Conservation (phyloP, 2,113 vertebrate species). For the Harpagus bidentatus region DNA sequence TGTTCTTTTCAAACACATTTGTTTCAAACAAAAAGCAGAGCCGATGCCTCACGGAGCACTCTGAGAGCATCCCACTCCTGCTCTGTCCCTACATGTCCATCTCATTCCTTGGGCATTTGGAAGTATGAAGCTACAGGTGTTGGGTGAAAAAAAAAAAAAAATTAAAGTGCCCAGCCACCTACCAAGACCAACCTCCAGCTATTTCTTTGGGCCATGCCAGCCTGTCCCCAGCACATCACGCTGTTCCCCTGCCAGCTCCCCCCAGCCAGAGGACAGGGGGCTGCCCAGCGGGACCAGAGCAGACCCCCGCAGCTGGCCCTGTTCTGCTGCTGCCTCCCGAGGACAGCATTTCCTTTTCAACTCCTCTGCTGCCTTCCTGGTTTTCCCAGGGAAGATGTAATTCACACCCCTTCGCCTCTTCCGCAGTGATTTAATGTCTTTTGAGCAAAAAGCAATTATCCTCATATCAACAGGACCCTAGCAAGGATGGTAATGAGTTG, state of each 20-base stretch:
- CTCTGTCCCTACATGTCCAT: background rate
- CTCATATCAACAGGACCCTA: constrained; percentile 41
- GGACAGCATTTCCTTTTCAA: background rate
- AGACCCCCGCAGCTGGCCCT: background rate
- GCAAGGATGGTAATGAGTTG: background rate
- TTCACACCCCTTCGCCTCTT: constrained; percentile 39
- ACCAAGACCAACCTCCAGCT: background rate
- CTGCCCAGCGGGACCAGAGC: background rate
- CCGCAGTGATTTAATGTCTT: constrained; percentile 14
- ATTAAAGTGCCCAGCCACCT: background rate
- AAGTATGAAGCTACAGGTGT: background rate
- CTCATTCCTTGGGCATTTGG: background rate
- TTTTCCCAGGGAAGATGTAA: constrained; percentile 14
- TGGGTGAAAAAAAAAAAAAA: background rate
- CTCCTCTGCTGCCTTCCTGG: background rate
- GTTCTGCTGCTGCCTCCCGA: background rate
- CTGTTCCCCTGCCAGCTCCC: background rate
- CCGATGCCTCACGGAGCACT: background rate
- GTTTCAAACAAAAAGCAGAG: background rate
- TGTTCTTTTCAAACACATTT: background rate
- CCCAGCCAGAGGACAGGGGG: background rate
- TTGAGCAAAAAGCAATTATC: constrained; percentile 66
- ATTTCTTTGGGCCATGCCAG: background rate
- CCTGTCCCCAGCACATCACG: background rate
- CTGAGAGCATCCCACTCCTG: background rate